Base-by-base conservation (phyloP, 1,140 invertebrate species). In the Eurosta solidaginis region DNA sequence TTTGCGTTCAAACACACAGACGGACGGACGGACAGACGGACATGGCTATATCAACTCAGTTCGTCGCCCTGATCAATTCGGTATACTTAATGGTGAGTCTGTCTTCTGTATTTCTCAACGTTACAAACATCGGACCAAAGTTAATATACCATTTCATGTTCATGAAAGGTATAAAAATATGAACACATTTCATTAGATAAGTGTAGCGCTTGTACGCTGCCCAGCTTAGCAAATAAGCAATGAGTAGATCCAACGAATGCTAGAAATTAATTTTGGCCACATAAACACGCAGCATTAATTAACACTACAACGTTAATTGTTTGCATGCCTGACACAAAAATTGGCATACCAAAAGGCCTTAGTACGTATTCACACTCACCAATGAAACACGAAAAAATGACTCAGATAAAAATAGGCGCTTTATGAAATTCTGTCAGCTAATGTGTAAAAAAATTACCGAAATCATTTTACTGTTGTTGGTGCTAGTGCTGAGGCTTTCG, bases 201-300 rank as follows among this genome's bases (percentile, higher is more conserved):
- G 29, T 29, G 29, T n/a, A 29, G n/a, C 33, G 54, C 54, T 25
- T 59, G 54, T 33, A 17, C 54, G 25, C 7, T n/a, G n/a, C n/a
- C n/a, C n/a, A 59, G 29, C 54, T 59, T 59, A 59, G 54, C 54
- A 59, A 59, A 59, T 59, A 59, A 33, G 54, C 54, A 33, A 29
- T 29, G 54, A 36, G 54, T n/a, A n/a, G n/a, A n/a, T n/a, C n/a
- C 54, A 33, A 33, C 33, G 54, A 59, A 33, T 29, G 54, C 54
- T 25, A 59, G 54, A 59, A 59, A 59, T 59, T 59, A 59, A 59
- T 59, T n/a, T 59, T 59, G 54, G 54, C 54, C 54, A 59, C 12
- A 59, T 59, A 59, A 59, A 59, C 54, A 33, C 27, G 54, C 54
- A 59, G 29, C 54, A 59, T 59, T 59, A 59, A 59, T 59, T 59